Evolutionary conservation across 2,797 vertebrate species (phyloP).

Genomic region (Erethizon dorsatum): DNA sequence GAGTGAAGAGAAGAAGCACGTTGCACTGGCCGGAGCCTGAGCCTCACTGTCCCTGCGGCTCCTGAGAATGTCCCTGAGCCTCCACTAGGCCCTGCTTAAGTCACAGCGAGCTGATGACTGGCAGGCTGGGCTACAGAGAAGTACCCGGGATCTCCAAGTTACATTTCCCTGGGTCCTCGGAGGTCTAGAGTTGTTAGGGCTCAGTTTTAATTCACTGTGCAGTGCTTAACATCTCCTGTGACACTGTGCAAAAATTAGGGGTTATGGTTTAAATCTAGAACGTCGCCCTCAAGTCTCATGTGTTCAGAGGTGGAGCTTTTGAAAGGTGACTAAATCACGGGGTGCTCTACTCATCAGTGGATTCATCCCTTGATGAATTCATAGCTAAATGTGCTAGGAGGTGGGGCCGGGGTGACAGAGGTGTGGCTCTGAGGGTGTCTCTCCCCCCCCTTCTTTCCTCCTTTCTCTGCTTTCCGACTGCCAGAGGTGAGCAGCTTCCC

Average conservation of each 20-base stretch:
- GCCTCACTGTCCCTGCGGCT: neutral
- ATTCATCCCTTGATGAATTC: neutral
- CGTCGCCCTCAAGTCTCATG: neutral
- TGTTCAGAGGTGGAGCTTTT: neutral
- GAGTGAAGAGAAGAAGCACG: fast-evolving
- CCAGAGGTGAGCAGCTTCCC: no score
- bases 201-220: neutral
- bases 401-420: neutral
- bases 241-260: neutral
- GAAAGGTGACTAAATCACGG: neutral
- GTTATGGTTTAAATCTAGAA: neutral
- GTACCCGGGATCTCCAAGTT: neutral
- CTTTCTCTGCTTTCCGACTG: neutral
- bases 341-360: neutral
- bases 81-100: neutral
- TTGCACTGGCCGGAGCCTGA: fast-evolving
- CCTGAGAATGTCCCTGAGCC: neutral
- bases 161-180: neutral
- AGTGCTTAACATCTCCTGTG: neutral
- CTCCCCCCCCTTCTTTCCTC: neutral
- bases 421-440: neutral
- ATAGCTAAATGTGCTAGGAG: neutral
- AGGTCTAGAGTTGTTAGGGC: neutral
- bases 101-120: neutral
- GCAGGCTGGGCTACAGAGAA: neutral